These are phyloP conservation scores for Drosophila bunnanda DNA, from an alignment of 2,888 invertebrate species.

Conservation along the genomic window DNA sequence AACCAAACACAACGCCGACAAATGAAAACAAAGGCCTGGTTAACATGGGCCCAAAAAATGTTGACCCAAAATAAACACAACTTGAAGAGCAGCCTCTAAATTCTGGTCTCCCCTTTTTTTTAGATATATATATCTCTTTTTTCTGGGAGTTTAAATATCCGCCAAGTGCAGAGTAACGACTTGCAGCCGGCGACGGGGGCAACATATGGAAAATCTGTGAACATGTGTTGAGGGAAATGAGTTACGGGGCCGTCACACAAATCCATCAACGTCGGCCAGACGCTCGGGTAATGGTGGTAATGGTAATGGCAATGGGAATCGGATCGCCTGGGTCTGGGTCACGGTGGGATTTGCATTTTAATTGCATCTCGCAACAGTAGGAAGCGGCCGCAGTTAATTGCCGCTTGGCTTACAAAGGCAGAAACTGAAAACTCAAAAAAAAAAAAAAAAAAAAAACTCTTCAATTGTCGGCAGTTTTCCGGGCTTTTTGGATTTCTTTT, in stretches of 20 bases:
- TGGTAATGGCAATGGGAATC: conserved; percentile 35
- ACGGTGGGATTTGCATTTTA: conserved; percentile 37
- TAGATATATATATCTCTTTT: no score
- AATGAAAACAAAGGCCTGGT: conserved; percentile 17
- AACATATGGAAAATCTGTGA: conserved; percentile 70
- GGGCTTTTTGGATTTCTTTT: conserved; percentile 51
- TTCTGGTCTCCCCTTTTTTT: conserved; percentile 2
- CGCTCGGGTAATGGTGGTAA: conserved; percentile 24
- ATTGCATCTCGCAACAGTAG: conserved; percentile 44
- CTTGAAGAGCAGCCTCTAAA: conserved; percentile 14
- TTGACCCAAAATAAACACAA: conserved; percentile 39
- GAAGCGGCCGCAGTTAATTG: conserved; percentile 58
- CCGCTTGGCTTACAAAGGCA: conserved; percentile 22
- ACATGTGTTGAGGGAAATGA: conserved; percentile 55
- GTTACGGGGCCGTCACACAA: conserved; percentile 36
- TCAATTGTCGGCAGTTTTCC: conserved; percentile 42
- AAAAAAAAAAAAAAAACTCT: conserved; percentile 6
- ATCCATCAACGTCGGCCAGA: conserved; percentile 48
- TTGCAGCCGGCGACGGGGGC: conserved; percentile 31
- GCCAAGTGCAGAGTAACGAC: conserved; percentile 54
- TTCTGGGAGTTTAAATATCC: conserved; percentile 18
- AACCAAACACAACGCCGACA: conserved; percentile 2
- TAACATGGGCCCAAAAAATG: conserved; percentile 31
- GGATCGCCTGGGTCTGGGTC: conserved; percentile 22
- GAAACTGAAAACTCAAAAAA: neutral